phyloP scores from a whole-genome alignment of 1,140 invertebrate species.

The Aethina tumida region DNA sequence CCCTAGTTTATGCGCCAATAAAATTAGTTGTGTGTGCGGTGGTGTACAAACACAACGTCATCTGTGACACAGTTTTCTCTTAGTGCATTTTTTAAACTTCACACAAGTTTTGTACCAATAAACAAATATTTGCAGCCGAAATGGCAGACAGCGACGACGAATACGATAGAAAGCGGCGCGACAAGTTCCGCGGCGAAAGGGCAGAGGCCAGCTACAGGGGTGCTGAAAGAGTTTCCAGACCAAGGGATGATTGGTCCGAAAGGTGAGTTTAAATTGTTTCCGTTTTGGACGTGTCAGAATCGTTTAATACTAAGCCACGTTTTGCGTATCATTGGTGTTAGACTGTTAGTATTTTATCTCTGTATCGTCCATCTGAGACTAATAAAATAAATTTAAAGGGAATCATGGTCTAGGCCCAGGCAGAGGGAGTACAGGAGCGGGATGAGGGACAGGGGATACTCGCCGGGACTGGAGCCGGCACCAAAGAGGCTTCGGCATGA shows the following conservation, averaged over 20 bases:
- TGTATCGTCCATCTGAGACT: constrained; percentile 2
- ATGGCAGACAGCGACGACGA: constrained; percentile 91
- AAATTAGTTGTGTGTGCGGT: too few relatives aligned
- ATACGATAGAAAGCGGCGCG: constrained; percentile 76
- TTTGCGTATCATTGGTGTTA: not conserved
- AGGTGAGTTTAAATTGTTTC: constrained; percentile 35
- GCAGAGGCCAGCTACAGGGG: constrained; percentile 67
- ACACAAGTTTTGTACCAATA: too few relatives aligned
- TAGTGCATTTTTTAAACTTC: too few relatives aligned
- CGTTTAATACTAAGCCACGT: not conserved
- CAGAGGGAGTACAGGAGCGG: constrained; percentile 54
- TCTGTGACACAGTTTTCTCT: too few relatives aligned
- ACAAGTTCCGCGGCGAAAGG: constrained; percentile 82
- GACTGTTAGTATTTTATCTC: constrained; percentile 4
- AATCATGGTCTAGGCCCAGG: constrained; percentile 47
- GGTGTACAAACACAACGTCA: too few relatives aligned
- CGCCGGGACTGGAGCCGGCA: constrained; percentile 71
- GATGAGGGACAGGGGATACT: constrained; percentile 50
- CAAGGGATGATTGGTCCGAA: constrained; percentile 67
- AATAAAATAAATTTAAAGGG: constrained; percentile 35
- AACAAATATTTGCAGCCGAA: constrained; percentile 10
- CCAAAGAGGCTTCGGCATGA: constrained; percentile 73
- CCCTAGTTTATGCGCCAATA: too few relatives aligned
- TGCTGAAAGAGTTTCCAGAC: constrained; percentile 58
- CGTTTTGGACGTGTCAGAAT: not conserved